Evolutionary conservation across 2,888 invertebrate species (phyloP).

Genomic region (Phengaris alcon): DNA sequence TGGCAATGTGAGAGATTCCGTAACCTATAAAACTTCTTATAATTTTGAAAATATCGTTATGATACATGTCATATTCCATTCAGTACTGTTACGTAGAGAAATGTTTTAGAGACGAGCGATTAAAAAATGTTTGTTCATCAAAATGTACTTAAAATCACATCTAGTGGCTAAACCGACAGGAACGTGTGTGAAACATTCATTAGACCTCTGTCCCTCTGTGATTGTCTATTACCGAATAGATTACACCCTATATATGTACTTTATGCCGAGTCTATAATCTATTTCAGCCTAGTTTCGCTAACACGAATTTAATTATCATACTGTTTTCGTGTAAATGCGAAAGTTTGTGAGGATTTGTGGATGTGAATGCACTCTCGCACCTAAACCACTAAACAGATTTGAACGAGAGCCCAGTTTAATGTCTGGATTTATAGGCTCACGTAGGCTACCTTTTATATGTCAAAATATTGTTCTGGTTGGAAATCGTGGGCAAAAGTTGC

Average conservation of each 20-base stretch:
- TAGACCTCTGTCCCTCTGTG: slow-evolving; percentile 22
- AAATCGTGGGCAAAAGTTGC: too few species aligned
- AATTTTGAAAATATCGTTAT: neutral
- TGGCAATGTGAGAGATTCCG: too few species aligned
- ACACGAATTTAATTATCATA: neutral
- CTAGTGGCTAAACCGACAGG: neutral
- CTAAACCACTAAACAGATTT: too few species aligned
- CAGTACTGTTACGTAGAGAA: neutral
- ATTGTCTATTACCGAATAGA: slow-evolving; percentile 28
- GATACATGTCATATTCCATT: too few species aligned
- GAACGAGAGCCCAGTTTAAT: too few species aligned
- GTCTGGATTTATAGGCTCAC: too few species aligned
- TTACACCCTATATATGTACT: slow-evolving; percentile 13
- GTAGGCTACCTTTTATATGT: too few species aligned
- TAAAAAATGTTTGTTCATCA: slow-evolving; percentile 21
- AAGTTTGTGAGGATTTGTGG: too few species aligned
- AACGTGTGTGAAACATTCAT: slow-evolving; percentile 22
- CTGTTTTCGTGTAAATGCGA: neutral
- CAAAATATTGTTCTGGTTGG: too few species aligned
- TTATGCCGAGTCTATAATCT: neutral
- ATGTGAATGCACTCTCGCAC: too few species aligned
- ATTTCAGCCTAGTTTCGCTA: slow-evolving; percentile 14
- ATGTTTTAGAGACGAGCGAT: neutral
- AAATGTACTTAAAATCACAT: slow-evolving; percentile 28
- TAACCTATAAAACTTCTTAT: too few species aligned